These are phyloP conservation scores for Melanotaenia pygmaea DNA, from an alignment of 2,797 vertebrate species.

Conservation along the genomic window DNA sequence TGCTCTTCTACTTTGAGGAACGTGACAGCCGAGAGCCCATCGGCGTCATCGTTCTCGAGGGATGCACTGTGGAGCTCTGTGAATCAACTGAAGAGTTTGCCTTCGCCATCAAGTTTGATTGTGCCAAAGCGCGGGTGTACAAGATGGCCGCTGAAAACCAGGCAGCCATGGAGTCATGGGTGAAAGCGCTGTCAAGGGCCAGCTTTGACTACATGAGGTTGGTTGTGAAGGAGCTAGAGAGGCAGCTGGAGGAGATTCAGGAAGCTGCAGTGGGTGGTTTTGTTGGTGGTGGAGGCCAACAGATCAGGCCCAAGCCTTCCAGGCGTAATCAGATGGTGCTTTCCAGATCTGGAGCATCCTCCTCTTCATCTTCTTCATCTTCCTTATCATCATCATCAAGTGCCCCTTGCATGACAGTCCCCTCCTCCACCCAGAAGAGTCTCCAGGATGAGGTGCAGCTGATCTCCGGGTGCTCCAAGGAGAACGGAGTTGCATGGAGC, in stretches of 20 bases:
- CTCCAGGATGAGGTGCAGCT: slow-evolving; percentile 68
- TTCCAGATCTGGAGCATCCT: slow-evolving; percentile 64
- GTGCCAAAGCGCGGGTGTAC: slow-evolving; percentile 88
- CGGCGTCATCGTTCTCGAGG: slow-evolving; percentile 94
- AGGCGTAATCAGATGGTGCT: slow-evolving; percentile 49
- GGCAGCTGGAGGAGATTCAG: slow-evolving; percentile 91
- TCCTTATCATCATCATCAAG: slow-evolving; percentile 68
- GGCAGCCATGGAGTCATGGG: slow-evolving; percentile 93
- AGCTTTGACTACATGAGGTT: slow-evolving; percentile 96
- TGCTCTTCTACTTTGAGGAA: slow-evolving; percentile 99
- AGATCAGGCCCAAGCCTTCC: slow-evolving; percentile 51
- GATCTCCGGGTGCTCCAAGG: slow-evolving; percentile 69
- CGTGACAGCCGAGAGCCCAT: slow-evolving; percentile 90
- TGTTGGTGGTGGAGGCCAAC: slow-evolving; percentile 4
- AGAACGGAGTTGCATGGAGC: slow-evolving; percentile 89
- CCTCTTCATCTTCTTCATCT: slow-evolving; percentile 66
- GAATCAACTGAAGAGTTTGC: slow-evolving; percentile 89
- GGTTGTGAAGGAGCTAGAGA: slow-evolving; percentile 94
- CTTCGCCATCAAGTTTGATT: slow-evolving; percentile 91
- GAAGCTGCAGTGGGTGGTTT: slow-evolving; percentile 34
- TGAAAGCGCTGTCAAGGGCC: slow-evolving; percentile 93
- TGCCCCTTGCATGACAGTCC: not conserved
- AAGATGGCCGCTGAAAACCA: slow-evolving; percentile 94
- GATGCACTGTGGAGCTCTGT: slow-evolving; percentile 96
- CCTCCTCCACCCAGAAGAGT: slow-evolving; percentile 38